A percentile compares a stretch with the other conserved stretches of the same genome.
Evolutionary conservation across 2,113 vertebrate genomes (phyloP).

Genomic region (Cebus imitator): DNA sequence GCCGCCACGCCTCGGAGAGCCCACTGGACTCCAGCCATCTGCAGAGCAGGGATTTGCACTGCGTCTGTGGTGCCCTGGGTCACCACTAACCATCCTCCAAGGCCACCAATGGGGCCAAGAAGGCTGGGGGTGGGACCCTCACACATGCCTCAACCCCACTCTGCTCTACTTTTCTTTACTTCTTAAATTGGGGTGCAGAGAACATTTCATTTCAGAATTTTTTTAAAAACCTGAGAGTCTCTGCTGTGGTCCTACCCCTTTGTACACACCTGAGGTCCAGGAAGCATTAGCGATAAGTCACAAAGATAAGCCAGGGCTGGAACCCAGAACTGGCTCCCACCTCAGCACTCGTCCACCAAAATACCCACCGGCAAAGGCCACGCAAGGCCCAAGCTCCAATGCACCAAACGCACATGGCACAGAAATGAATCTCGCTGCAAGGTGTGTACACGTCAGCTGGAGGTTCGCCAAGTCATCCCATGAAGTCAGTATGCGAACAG

Average conservation of each 20-base stretch:
- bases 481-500: neutral
- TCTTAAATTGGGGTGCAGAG: neutral
- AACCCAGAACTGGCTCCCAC: neutral
- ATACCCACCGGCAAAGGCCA: neutral
- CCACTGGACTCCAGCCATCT: accelerated
- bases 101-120: neutral
- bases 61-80: neutral
- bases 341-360: accelerated
- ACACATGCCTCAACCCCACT: neutral
- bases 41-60: neutral
- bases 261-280: neutral
- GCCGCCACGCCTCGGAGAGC: neutral
- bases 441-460: neutral
- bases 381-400: accelerated
- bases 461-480: neutral
- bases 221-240: neutral
- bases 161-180: neutral
- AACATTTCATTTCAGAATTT: neutral
- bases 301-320: neutral
- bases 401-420: accelerated
- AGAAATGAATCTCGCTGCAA: neutral
- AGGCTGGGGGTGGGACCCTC: neutral
- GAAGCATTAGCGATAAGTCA: neutral
- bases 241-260: neutral
- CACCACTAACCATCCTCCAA: neutral